These are phyloP conservation scores for Recurvirostra avosetta DNA, from an alignment of 2,113 vertebrate genomes.

Conservation along the genomic window DNA sequence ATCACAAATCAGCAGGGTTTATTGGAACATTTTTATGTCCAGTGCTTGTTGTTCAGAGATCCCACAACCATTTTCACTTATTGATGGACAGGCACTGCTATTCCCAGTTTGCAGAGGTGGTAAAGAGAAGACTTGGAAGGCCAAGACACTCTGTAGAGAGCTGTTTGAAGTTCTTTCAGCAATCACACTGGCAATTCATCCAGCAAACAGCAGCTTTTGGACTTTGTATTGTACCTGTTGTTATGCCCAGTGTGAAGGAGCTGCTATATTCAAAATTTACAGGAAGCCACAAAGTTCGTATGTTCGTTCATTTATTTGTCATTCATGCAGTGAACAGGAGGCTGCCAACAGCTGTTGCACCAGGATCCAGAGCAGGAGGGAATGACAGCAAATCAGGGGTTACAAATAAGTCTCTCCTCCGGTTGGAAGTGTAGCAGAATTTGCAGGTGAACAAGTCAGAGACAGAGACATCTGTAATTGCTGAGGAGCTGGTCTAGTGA, in stretches of 20 bases:
- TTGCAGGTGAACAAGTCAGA: background rate
- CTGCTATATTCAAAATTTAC: background rate
- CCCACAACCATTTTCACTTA: background rate
- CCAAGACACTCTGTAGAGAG: background rate
- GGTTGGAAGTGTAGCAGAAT: background rate
- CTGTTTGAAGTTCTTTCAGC: background rate
- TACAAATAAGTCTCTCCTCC: background rate
- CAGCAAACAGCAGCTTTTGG: background rate
- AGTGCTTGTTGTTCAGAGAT: background rate
- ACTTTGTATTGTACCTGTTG: background rate
- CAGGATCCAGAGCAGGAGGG: background rate
- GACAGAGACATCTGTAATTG: background rate
- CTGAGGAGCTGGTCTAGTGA: background rate
- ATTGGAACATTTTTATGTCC: background rate
- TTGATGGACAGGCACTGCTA: background rate
- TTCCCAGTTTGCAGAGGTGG: background rate
- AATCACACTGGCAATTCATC: background rate
- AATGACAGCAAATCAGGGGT: background rate
- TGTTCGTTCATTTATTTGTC: constrained; percentile 6
- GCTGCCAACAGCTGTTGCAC: background rate
- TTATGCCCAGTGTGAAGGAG: background rate
- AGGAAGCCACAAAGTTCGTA: background rate
- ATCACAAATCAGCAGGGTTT: background rate
- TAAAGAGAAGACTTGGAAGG: background rate
- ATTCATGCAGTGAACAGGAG: background rate